Percentiles rank a stretch among this genome's conserved stretches.
Evolutionary conservation across 2,797 vertebrate genomes (phyloP).

Genomic region (Carapus acus): DNA sequence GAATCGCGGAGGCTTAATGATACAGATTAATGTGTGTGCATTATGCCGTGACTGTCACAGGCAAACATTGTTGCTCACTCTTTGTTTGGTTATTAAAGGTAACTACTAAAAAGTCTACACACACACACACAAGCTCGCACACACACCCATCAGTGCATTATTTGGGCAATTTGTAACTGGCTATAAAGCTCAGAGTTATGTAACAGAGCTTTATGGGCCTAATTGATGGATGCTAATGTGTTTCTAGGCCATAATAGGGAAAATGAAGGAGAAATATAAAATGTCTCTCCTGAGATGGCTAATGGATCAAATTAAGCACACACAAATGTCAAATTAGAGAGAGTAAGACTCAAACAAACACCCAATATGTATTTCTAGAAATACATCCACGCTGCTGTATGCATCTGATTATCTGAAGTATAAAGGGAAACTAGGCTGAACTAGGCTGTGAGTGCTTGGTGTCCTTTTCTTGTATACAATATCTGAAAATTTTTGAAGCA

Average conservation of each 20-base stretch:
- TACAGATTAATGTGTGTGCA: too few relatives aligned
- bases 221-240: not conserved
- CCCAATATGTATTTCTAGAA: not conserved
- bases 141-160: not conserved
- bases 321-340: not conserved
- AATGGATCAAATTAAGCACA: not conserved
- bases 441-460: too few relatives aligned
- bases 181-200: not conserved
- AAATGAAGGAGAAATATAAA: slow-evolving; percentile 1
- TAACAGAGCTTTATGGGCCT: not conserved
- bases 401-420: not conserved
- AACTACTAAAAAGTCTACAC: not conserved
- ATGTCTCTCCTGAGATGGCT: not conserved
- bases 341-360: not conserved
- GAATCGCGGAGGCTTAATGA: too few relatives aligned
- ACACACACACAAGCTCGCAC: too few relatives aligned
- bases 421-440: too few relatives aligned
- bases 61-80: not conserved
- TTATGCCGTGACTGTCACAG: slow-evolving; percentile 3
- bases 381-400: too few relatives aligned
- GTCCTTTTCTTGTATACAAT: not conserved
- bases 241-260: not conserved
- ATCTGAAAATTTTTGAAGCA: slow-evolving; percentile 10
- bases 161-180: not conserved
- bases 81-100: not conserved